Percentiles rank a stretch among this genome's conserved stretches.
phyloP scores from a whole-genome alignment of 1,140 invertebrate genomes.

The Cotesia typhae region DNA sequence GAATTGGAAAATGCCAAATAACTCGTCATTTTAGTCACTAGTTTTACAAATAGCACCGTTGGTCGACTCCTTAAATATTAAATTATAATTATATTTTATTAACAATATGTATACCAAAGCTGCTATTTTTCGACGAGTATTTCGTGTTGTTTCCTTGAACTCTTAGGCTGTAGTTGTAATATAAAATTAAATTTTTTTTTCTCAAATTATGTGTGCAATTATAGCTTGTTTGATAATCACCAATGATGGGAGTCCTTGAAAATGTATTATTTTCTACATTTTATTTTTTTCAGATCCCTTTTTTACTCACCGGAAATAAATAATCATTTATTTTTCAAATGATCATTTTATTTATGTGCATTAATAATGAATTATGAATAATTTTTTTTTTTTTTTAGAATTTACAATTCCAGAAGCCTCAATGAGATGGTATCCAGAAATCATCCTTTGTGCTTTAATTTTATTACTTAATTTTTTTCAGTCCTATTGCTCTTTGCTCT shows the following conservation, averaged over 20 bases:
- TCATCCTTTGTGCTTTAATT: too few species aligned
- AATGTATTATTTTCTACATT: not conserved
- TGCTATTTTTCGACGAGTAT: conserved; percentile 43
- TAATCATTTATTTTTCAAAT: too few species aligned
- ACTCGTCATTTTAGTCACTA: conserved; percentile 34
- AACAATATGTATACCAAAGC: conserved; percentile 17
- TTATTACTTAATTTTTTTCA: too few species aligned
- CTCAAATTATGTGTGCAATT: conserved; percentile 33
- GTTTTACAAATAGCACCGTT: conserved; percentile 9
- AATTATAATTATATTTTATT: conserved; percentile 3
- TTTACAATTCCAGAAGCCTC: too few species aligned
- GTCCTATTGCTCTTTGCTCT: too few species aligned
- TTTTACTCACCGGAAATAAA: too few species aligned
- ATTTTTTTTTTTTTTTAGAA: too few species aligned
- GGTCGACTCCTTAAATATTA: not conserved
- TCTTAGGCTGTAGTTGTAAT: conserved; percentile 54
- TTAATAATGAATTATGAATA: too few species aligned
- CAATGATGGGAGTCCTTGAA: not conserved
- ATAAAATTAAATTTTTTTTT: conserved; percentile 46
- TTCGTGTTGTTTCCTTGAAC: conserved; percentile 54
- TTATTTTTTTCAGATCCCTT: conserved; percentile 12
- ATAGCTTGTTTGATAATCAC: not conserved
- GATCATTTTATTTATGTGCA: too few species aligned
- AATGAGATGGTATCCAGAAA: too few species aligned
- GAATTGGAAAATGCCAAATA: conserved; percentile 56